Conservation (phyloP, 2,797 vertebrate species). For the Siniperca undulata region DNA sequence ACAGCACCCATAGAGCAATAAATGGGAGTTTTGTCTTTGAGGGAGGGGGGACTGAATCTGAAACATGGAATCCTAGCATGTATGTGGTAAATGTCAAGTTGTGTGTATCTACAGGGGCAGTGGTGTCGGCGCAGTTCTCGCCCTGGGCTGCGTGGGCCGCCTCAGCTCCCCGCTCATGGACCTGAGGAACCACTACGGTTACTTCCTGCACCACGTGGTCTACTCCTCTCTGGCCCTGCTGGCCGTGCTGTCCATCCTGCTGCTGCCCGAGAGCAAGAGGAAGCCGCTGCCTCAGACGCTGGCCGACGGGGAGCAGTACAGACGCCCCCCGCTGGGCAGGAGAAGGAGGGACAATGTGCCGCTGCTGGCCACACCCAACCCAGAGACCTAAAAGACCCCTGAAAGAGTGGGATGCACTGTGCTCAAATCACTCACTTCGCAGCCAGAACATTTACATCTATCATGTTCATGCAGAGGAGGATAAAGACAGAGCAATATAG, state of each 20-base stretch:
- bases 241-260: constrained; percentile 91
- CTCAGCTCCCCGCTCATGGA: constrained; percentile 92
- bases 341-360: constrained; percentile 91
- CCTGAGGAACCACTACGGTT: constrained; percentile 91
- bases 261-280: constrained; percentile 93
- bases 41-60: background rate
- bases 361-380: constrained; percentile 91
- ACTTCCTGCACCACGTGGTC: constrained; percentile 92
- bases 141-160: constrained; percentile 90
- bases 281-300: constrained; percentile 92
- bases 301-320: constrained; percentile 90
- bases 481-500: constrained; percentile 27
- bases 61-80: background rate
- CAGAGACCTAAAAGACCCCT: constrained; percentile 84
- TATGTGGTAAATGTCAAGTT: background rate
- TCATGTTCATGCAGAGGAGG: constrained; percentile 37
- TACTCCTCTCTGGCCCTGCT: constrained; percentile 91
- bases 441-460: constrained; percentile 29
- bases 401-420: background rate
- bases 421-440: constrained; percentile 20
- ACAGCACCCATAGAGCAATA: background rate
- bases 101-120: constrained; percentile 81
- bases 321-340: constrained; percentile 88
- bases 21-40: background rate
- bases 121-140: constrained; percentile 87